A percentile compares a stretch with the other conserved stretches of the same genome.
Evolutionary conservation across 2,888 invertebrate genomes (phyloP).

Genomic region (Xestia ashworthii): DNA sequence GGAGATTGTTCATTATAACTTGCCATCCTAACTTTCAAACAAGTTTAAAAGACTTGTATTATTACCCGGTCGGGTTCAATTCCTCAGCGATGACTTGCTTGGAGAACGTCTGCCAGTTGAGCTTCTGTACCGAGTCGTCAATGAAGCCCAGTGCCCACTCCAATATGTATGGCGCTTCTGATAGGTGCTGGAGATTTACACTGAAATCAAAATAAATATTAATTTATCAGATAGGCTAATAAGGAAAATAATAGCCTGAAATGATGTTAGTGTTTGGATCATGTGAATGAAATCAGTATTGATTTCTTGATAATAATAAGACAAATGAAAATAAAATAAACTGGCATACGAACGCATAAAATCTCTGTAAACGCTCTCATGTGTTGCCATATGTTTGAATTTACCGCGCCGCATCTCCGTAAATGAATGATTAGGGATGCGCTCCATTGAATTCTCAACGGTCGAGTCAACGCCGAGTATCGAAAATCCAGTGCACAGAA

Average conservation of each 20-base stretch:
- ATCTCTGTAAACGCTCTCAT: no score
- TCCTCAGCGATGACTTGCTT: slow-evolving; percentile 80
- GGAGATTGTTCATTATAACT: background rate
- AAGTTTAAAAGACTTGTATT: background rate
- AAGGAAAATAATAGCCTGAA: background rate
- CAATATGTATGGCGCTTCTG: slow-evolving; percentile 82
- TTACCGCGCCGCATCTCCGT: no score
- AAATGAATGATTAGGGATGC: background rate
- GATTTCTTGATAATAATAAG: background rate
- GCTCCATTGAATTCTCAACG: background rate
- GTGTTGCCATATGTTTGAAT: no score
- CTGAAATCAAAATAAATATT: slow-evolving; percentile 68
- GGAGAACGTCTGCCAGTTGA: slow-evolving; percentile 81
- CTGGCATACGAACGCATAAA: no score
- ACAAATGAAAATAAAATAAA: no score
- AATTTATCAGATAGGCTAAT: background rate
- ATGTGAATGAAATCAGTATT: background rate
- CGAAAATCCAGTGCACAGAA: background rate
- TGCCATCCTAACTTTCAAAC: background rate
- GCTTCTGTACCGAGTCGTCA: slow-evolving; percentile 79
- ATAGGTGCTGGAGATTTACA: slow-evolving; percentile 78
- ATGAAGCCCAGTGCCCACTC: slow-evolving; percentile 84
- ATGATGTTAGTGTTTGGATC: background rate
- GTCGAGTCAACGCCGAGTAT: background rate
- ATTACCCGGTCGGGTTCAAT: slow-evolving; percentile 79